Evolutionary conservation across 2,797 vertebrate species (phyloP), one percentile per base, ranked within the genome.

Genomic region (Typhlichthys eigenmanni): DNA sequence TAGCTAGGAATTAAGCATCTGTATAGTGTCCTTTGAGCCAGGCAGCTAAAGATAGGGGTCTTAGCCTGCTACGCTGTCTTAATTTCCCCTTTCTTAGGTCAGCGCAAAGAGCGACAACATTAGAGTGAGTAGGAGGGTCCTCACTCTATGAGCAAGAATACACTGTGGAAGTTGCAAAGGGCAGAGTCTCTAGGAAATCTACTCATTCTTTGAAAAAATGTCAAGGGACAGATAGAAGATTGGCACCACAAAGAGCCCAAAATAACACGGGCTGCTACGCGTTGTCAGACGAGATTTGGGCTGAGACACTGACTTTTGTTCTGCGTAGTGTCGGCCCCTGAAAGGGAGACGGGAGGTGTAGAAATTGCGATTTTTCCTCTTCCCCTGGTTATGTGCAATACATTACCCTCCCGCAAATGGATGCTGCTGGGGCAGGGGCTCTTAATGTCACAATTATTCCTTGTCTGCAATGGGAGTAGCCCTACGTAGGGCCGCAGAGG

Each of bases 141-240:
- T 80, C 84, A 88, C 93, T 95, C 93, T 91, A 87, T 93, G 92
- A 88, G 91, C 85, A 85, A 93, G 93, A 95, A 95, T 95, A 95
- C 94, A 88, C 94, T 91, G 83, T 96, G 95, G 95, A 98, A 96
- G 95, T 96, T 95, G 95, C 95, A 96, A 95, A 94, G 94, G 94
- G 95, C 95, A 94, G 94, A 96, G 96, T 98, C 95, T 97, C 95
- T 95, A 98, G 96, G 97, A 99, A 98, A 99, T 98, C 94, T 93
- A 95, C 94, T 95, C 95, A 96, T 94, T 96, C 96, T 98, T 98
- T 96, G 94, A 95, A 96, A 96, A 97, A 97, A 97, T 97, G 96
- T 99, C 96, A 96, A 92, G 91, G 95, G 94, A 93, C 91, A 95
- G 95, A 95, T 95, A 95, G 92, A 91, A 99, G 97, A 99, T 98